phyloP scores from a whole-genome alignment of 2,113 vertebrate species.

The Syngnathus typhle region DNA sequence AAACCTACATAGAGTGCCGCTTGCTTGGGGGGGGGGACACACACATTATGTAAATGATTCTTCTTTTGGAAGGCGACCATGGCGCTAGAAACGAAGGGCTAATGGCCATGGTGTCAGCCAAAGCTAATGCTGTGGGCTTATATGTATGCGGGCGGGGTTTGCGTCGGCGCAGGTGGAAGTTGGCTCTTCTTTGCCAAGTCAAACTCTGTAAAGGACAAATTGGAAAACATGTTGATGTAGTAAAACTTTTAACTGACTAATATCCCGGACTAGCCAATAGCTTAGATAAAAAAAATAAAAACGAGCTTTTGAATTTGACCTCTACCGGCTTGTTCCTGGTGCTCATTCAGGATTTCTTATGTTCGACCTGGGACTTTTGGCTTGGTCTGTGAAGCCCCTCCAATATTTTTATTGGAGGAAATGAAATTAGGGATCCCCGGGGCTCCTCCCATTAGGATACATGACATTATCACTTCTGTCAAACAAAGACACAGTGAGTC shows the following conservation, averaged over 20 bases:
- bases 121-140: slow-evolving; percentile 58
- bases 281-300: slow-evolving; percentile 13
- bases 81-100: slow-evolving; percentile 52
- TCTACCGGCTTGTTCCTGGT: slow-evolving; percentile 19
- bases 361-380: slow-evolving; percentile 13
- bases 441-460: slow-evolving; percentile 31
- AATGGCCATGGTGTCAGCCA: slow-evolving; percentile 67
- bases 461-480: slow-evolving; percentile 40
- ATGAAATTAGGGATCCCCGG: slow-evolving; percentile 38
- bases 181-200: slow-evolving; percentile 7
- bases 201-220: slow-evolving; percentile 4
- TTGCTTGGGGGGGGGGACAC: slow-evolving; percentile 65
- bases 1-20: slow-evolving; percentile 67
- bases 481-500: slow-evolving; percentile 40
- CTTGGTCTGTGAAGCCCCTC: background rate
- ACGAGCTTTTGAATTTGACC: slow-evolving; percentile 27
- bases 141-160: slow-evolving; percentile 4
- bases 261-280: background rate
- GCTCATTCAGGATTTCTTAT: slow-evolving; percentile 22
- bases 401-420: slow-evolving; percentile 45
- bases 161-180: background rate
- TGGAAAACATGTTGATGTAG: background rate
- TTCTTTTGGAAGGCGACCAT: slow-evolving; percentile 59
- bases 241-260: too few species aligned
- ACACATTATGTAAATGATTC: slow-evolving; percentile 76